Conservation (phyloP, 1,140 invertebrate genomes). For the Ylistrum balloti region DNA sequence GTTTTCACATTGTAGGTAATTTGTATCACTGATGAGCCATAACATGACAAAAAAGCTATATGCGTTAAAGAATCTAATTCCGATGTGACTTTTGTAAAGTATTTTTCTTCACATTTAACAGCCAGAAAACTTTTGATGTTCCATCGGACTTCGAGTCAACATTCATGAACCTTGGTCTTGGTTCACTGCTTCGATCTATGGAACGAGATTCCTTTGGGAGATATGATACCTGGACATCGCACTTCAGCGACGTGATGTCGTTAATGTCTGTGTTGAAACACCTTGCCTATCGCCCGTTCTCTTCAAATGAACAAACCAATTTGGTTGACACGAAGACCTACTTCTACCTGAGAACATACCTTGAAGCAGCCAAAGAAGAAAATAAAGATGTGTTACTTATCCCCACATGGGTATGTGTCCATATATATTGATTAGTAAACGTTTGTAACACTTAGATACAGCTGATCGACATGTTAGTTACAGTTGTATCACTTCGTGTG, state of each 20-base stretch:
- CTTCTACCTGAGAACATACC: background rate
- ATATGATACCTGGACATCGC: background rate
- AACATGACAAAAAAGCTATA: too few species aligned
- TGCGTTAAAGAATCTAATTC: too few species aligned
- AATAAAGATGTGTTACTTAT: background rate
- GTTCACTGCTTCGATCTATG: background rate
- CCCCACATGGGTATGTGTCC: background rate
- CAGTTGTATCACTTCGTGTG: too few species aligned
- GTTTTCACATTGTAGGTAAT: too few species aligned
- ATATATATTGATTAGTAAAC: too few species aligned
- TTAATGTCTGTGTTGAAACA: background rate
- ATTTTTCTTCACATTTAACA: too few species aligned
- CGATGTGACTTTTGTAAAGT: too few species aligned
- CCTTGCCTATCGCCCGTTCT: constrained; percentile 19
- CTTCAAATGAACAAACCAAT: background rate
- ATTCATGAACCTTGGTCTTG: background rate
- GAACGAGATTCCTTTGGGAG: background rate
- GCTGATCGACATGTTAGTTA: too few species aligned
- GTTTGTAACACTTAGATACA: too few species aligned
- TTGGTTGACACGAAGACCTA: background rate
- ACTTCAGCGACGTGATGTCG: background rate
- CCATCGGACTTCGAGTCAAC: background rate
- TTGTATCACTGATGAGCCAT: too few species aligned
- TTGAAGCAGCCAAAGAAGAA: background rate
- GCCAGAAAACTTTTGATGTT: background rate